Evolutionary conservation across 1,140 invertebrate genomes (phyloP), one percentile per base, ranked within the genome.

Genomic region (Chrysomallon squamiferum): DNA sequence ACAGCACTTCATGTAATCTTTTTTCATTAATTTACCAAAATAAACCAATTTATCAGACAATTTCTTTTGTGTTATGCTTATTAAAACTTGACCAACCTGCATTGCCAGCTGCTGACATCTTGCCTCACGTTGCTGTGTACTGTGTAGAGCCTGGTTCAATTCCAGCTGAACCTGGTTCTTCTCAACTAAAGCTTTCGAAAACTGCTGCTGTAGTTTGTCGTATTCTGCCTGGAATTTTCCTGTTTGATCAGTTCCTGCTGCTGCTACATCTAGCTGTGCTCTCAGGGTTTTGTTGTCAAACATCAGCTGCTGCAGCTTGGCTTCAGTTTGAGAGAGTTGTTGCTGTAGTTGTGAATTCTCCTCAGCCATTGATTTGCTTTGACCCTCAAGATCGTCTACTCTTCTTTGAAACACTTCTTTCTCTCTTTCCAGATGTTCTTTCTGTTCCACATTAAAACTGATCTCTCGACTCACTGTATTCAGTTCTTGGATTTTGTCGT

Each of bases 101-200:
- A 92, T 87, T 0, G 93, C 95, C 49, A 96, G 87, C 84, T 96
- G 93, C 77, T 96, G 94, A 84, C 93, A 94, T 13, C 93, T 88
- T 25, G 95, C 90, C 71, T 96, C 94, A 71, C 93, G 88, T 72
- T 95, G 92, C 83, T 96, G 93, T 27, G 95, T 86, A 89, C 93
- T 93, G 76, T 94, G 93, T 7, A 94, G 78, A 0, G 93, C 92
- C 62, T 93, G 86, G 82, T 95, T 93, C 49, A 95, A 85, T 80
- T 95, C 93, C 3, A 70, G 77, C 20, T 84, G 71, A 22, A 84
- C 62, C 18, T 74, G 57, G 49, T 69, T 75, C 59, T 91, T 84
- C 73, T 80, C 73, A 32, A 77, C 73, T 62, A 83, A 67, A 2
- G 76, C 75, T 45, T 59, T 41, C 22, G 62, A 62, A 57, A 81